These are phyloP conservation scores for Aphidius ervi DNA, from an alignment of 1,140 invertebrate species.

Conservation along the genomic window DNA sequence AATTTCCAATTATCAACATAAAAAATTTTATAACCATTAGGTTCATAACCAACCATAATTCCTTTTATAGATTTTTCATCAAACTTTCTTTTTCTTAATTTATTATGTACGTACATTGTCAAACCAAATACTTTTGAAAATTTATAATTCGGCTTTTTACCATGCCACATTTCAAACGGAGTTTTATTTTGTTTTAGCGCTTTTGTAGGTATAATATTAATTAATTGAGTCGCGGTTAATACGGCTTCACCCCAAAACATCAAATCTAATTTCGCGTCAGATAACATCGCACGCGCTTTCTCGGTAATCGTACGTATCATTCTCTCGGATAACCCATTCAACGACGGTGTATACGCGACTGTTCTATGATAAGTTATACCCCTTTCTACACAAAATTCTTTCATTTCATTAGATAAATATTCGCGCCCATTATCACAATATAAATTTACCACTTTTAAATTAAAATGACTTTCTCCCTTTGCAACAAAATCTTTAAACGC, in stretches of 20 bases:
- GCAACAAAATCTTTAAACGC: constrained; percentile 11
- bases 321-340: constrained; percentile 33
- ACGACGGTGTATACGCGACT: constrained; percentile 9
- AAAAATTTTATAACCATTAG: constrained; percentile 47
- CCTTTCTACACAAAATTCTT: constrained; percentile 11
- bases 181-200: constrained; percentile 39
- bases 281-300: constrained; percentile 42
- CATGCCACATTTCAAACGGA: constrained; percentile 51
- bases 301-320: constrained; percentile 48
- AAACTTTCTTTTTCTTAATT: constrained; percentile 44
- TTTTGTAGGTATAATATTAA: constrained; percentile 35
- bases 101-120: constrained; percentile 46
- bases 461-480: constrained; percentile 8
- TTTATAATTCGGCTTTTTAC: constrained; percentile 45
- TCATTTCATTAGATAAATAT: constrained; percentile 14
- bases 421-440: constrained; percentile 16
- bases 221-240: constrained; percentile 31
- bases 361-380: constrained; percentile 18
- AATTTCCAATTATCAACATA: constrained; percentile 36
- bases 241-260: constrained; percentile 47
- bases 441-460: constrained; percentile 10
- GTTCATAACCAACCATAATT: constrained; percentile 45
- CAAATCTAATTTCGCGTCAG: constrained; percentile 27
- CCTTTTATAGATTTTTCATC: constrained; percentile 43
- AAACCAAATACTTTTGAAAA: constrained; percentile 52